Conservation (phyloP, 2,888 invertebrate species). For the Tyria jacobaeae region DNA sequence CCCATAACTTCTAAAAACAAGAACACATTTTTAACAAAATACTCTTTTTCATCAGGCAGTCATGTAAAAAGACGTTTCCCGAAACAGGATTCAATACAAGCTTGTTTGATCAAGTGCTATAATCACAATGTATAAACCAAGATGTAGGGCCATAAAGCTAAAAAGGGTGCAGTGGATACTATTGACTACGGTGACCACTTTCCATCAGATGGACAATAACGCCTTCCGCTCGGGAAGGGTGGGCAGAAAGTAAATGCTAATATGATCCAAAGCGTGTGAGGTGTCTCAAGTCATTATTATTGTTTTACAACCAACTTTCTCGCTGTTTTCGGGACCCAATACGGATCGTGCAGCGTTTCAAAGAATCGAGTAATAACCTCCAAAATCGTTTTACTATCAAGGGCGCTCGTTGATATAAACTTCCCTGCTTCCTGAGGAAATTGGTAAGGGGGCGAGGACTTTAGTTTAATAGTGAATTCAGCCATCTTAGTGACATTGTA, state of each 20-base stretch:
- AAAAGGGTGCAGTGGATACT: neutral
- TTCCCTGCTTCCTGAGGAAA: neutral
- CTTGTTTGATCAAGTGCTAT: neutral
- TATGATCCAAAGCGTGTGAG: too few relatives aligned
- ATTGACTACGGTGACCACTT: too few relatives aligned
- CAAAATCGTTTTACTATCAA: constrained; percentile 3
- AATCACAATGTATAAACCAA: neutral
- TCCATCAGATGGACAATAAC: too few relatives aligned
- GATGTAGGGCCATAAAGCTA: neutral
- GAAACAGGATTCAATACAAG: neutral
- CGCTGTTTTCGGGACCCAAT: neutral
- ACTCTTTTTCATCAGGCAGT: neutral
- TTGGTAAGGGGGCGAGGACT: neutral
- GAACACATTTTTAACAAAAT: too few relatives aligned
- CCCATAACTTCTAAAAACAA: too few relatives aligned
- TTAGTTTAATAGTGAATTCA: neutral
- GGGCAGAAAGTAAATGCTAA: too few relatives aligned
- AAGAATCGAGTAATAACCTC: constrained; percentile 1
- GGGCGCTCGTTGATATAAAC: neutral
- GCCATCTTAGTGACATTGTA: neutral
- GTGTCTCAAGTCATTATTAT: too few relatives aligned
- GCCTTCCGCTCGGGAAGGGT: too few relatives aligned
- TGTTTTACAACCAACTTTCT: too few relatives aligned
- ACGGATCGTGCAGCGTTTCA: neutral
- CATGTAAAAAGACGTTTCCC: neutral